phyloP scores from a whole-genome alignment of 1,140 invertebrate genomes.

The Drosophila quadrilineata region DNA sequence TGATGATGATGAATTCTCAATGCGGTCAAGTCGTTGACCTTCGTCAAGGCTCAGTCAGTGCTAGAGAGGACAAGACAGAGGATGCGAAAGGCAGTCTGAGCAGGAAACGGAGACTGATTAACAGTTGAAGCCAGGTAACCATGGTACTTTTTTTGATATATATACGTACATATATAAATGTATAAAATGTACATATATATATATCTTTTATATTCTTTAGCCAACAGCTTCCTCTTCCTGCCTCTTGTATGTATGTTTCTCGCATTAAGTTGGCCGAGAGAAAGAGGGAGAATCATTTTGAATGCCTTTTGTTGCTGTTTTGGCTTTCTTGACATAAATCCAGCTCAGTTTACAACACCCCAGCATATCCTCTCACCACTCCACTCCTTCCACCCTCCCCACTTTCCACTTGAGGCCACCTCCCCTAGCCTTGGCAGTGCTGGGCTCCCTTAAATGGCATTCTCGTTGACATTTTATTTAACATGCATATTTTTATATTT shows the following conservation, averaged over 20 bases:
- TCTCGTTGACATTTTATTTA: conserved; percentile 70
- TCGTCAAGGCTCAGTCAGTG: no score
- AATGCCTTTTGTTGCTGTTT: conserved; percentile 50
- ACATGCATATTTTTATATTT: conserved; percentile 41
- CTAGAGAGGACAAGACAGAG: no score
- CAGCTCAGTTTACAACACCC: conserved; percentile 59
- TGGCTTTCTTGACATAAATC: conserved; percentile 68
- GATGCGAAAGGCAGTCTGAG: no score
- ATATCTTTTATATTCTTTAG: not conserved
- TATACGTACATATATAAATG: no score
- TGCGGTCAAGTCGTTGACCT: conserved; percentile 19
- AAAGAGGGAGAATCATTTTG: conserved; percentile 26
- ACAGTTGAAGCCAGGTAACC: conserved; percentile 6
- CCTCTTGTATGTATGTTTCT: conserved; percentile 5
- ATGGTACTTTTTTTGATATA: conserved; percentile 4
- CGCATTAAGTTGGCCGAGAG: conserved; percentile 28
- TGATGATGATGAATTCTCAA: not conserved
- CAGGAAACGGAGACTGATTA: conserved; percentile 13
- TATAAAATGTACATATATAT: no score
- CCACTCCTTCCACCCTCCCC: not conserved
- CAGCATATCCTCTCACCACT: not conserved
- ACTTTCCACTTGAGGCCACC: not conserved
- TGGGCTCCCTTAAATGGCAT: conserved; percentile 48
- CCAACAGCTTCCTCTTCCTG: not conserved
- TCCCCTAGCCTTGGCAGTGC: not conserved